Base-by-base conservation (phyloP, 2,113 vertebrate genomes). In the Oreochromis aureus region DNA sequence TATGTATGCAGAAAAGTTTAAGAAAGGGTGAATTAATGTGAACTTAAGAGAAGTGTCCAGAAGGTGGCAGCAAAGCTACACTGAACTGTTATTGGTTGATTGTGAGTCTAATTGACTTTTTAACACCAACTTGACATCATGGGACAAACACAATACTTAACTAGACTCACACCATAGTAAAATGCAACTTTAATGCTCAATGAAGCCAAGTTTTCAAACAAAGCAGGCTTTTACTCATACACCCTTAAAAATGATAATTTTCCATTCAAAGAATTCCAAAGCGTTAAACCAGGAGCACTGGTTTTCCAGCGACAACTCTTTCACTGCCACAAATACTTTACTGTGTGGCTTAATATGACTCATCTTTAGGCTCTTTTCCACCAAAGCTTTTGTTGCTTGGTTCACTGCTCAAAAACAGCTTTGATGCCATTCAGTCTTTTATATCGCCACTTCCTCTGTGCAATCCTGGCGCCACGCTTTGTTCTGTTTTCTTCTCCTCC, bases 361-460 rank as follows among this genome's bases (percentile, higher is more conserved):
- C 96, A 95, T 93, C 92, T 93, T 93, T 89, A 87, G 90, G 87
- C 73, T 91, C 36, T 87, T 85, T 93, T 91, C 92, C 89, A 86
- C 71, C 78, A 81, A 13, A 82, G 89, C 90, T 90, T 95, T 96
- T 95, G 94, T 95, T 95, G 92, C 91, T 18, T 80, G 88, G 87
- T 93, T 93, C 90, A 80, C 87, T 90, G 92, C 93, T 89, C 83
- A 88, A 83, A 93, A 90, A 93, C 85, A 18, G 63, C 96, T 97
- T 97, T 96, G 96, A 96, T 96, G 96, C 93, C 92, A 95, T 96
- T 96, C 95, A 96, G 93, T 86, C 94, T 95, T 96, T 96, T 94
- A 95, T 93, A 91, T 89, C 32, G 44, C 92, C 91, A 94, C 93
- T 97, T 97, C 96, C 96, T 96, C 88, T 93, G 90, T 89, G 92